Evolutionary conservation across 2,888 invertebrate genomes (phyloP).

Genomic region (Drosophila phalerata): DNA sequence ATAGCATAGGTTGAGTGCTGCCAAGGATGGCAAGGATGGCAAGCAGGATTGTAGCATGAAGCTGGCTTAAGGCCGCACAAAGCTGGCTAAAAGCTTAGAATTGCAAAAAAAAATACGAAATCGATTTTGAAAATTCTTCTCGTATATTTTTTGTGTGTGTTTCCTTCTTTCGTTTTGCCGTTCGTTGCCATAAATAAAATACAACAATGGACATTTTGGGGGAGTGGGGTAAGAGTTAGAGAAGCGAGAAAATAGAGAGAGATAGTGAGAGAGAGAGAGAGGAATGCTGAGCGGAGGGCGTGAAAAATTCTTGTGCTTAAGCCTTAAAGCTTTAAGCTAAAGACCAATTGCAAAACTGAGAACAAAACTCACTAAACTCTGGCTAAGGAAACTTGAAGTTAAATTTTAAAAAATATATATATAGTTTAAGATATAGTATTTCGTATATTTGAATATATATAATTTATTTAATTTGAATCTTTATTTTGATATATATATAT

Average conservation of each 20-base stretch:
- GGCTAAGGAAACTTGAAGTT: not conserved
- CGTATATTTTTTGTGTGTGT: slow-evolving; percentile 26
- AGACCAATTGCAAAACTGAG: slow-evolving; percentile 20
- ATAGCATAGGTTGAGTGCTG: not conserved
- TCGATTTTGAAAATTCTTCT: slow-evolving; percentile 65
- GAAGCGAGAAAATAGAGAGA: not conserved
- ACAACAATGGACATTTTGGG: slow-evolving; percentile 42
- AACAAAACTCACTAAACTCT: slow-evolving; percentile 6
- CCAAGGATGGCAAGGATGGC: not conserved
- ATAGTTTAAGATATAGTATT: not conserved
- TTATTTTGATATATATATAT: not conserved
- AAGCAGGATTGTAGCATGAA: slow-evolving; percentile 53
- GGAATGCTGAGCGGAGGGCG: not conserved
- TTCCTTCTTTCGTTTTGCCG: slow-evolving; percentile 14
- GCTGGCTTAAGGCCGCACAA: slow-evolving; percentile 72
- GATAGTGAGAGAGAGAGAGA: no score
- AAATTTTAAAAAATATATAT: no score
- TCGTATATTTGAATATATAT: not conserved
- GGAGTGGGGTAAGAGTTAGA: not conserved
- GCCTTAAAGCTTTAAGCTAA: slow-evolving; percentile 43
- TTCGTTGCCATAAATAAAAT: slow-evolving; percentile 63
- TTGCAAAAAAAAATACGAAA: slow-evolving; percentile 74
- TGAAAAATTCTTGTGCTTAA: slow-evolving; percentile 30
- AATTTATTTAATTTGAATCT: not conserved
- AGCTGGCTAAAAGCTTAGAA: slow-evolving; percentile 79